Percentiles rank a stretch among this genome's conserved stretches.
phyloP scores from a whole-genome alignment of 2,888 invertebrate genomes.

The Melanostoma mellinum region DNA sequence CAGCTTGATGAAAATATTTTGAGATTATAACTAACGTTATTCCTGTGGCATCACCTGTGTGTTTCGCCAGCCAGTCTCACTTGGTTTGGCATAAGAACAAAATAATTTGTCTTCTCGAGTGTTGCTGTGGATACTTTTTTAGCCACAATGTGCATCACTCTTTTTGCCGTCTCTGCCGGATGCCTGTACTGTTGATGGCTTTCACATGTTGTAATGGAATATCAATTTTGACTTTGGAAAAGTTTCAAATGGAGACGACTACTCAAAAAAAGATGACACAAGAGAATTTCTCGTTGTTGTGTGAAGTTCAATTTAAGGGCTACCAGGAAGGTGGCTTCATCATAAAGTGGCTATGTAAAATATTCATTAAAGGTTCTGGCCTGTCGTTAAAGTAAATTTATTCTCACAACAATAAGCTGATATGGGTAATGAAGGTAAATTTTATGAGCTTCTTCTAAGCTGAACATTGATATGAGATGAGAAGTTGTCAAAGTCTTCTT shows the following conservation, averaged over 20 bases:
- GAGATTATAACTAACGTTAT: constrained; percentile 8
- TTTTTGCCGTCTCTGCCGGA: too few species aligned
- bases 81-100: not conserved
- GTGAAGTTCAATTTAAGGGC: not conserved
- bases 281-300: not conserved
- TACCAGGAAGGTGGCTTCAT: too few species aligned
- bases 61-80: not conserved
- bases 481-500: too few species aligned
- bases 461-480: too few species aligned
- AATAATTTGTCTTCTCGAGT: not conserved
- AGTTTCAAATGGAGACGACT: not conserved
- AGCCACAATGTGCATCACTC: too few species aligned
- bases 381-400: too few species aligned
- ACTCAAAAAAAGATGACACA: not conserved
- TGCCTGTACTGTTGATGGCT: too few species aligned
- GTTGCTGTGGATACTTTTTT: not conserved
- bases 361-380: too few species aligned
- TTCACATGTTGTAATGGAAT: not conserved
- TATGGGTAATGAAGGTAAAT: too few species aligned
- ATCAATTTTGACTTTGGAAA: not conserved
- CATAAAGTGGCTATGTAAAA: too few species aligned
- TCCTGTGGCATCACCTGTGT: not conserved
- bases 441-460: too few species aligned
- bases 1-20: not conserved
- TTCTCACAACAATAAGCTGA: too few species aligned